phyloP scores from a whole-genome alignment of 2,113 vertebrate species.

The Echinops telfairi region DNA sequence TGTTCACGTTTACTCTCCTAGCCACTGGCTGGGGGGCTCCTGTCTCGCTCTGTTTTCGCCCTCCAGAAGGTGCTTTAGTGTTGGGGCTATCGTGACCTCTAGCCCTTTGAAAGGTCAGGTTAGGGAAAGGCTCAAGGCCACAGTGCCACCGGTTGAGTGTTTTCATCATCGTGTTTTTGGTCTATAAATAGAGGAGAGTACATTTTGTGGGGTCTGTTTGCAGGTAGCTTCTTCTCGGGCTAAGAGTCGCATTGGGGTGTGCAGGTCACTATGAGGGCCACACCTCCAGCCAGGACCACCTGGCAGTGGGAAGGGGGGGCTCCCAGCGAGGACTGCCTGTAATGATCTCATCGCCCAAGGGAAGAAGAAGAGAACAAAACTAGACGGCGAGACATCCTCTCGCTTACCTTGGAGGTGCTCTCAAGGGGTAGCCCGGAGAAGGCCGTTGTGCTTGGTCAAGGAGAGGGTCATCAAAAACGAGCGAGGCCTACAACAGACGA shows the following conservation, averaged over 20 bases:
- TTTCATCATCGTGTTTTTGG: background rate
- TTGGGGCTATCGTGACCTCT: background rate
- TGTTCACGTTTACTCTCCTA: no score
- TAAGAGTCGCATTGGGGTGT: background rate
- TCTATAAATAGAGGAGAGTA: background rate
- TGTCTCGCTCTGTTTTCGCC: background rate
- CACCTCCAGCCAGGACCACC: background rate
- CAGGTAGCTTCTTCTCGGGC: slow-evolving; percentile 29
- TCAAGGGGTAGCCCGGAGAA: no score
- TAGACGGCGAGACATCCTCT: background rate
- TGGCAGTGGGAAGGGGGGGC: no score
- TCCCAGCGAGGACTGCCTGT: background rate
- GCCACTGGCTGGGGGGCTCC: background rate
- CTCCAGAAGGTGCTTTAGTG: background rate
- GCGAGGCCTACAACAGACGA: background rate
- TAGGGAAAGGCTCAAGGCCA: background rate
- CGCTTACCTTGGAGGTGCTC: no score
- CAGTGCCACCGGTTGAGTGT: background rate
- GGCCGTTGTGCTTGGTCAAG: background rate
- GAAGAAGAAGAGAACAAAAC: background rate
- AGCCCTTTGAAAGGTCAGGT: background rate
- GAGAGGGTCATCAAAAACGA: background rate
- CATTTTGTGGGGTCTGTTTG: background rate
- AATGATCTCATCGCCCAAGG: background rate
- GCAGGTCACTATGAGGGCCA: background rate